phyloP scores from a whole-genome alignment of 1,140 invertebrate genomes.

The Hyles vespertilio region DNA sequence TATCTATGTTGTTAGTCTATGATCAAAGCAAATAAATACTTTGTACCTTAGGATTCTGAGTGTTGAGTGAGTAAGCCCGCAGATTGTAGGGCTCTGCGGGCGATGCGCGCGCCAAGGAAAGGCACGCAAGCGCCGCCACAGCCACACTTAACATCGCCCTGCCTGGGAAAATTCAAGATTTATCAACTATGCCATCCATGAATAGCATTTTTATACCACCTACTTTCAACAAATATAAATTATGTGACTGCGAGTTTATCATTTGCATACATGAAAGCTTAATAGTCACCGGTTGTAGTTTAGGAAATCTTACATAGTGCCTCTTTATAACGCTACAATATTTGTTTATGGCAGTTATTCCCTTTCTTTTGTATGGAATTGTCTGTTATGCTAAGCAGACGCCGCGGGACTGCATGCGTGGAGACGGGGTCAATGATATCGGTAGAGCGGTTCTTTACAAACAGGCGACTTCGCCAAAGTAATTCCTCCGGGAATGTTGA shows the following conservation, averaged over 20 bases:
- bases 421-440: slow-evolving; percentile 30
- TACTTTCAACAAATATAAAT: no score
- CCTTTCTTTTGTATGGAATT: slow-evolving; percentile 12
- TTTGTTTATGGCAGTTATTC: slow-evolving; percentile 9
- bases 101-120: slow-evolving; percentile 61
- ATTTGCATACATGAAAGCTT: no score
- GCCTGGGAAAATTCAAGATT: slow-evolving; percentile 24
- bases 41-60: slow-evolving; percentile 32
- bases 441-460: slow-evolving; percentile 19
- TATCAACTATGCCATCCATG: no score
- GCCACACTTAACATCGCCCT: slow-evolving; percentile 67
- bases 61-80: slow-evolving; percentile 39
- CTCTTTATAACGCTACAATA: slow-evolving; percentile 8
- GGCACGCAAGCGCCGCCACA: slow-evolving; percentile 65
- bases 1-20: neutral
- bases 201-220: no score
- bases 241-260: no score
- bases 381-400: slow-evolving; percentile 23
- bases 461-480: slow-evolving; percentile 11
- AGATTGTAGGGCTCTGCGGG: slow-evolving; percentile 49
- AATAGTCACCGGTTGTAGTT: no score
- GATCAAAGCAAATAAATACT: neutral
- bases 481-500: slow-evolving; percentile 12
- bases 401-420: slow-evolving; percentile 8
- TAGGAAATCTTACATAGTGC: neutral